Evolutionary conservation across 2,888 invertebrate genomes (phyloP), one percentile per base, ranked within the genome.

Genomic region (Dorcus hopei): DNA sequence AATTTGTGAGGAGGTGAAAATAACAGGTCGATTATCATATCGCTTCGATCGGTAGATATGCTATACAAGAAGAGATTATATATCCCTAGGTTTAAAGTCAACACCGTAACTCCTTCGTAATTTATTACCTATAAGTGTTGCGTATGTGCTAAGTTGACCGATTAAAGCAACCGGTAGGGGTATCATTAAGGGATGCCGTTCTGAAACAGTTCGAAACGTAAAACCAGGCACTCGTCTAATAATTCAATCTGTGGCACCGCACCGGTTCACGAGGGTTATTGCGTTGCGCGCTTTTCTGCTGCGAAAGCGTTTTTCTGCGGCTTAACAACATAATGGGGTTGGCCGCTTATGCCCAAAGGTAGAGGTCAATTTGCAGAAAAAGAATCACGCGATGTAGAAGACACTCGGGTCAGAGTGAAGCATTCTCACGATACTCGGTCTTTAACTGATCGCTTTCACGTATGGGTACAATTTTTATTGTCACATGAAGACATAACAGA

Each of bases 1-100:
- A 77, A 77, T 77, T 76, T 76, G 73, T 74, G 72, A 75, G 74
- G 73, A 77, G 77, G 77, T 75, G 77, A 77, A 77, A 76, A 77
- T 77, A 76, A 76, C 76, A 77, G 72, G 67, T 64, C 76, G 74
- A 75, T 75, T 77, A 77, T 75, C 75, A 71, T 75, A 75, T 74
- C 63, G 62, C 61, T 62, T 66, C 62, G 65, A 66, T 67, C 69
- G 61, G 58, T 48, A 57, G 57, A 61, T 61, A 56, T 26, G 62
- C 62, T 54, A 61, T 33, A 58, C 61, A 61, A 61, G 59, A 58
- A 65, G 64, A 69, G 72, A 74, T 74, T 73, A 72, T 68, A 73
- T 68, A 69, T 68, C 69, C 60, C 61, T 61, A 62, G 70, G 68
- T 68, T 72, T 68, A 72, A 72, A 74, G 71, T 74, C 73, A 73